Percentiles rank a stretch among this genome's conserved stretches.
These are phyloP conservation scores for Flabesymbios commensalis DNA, from an alignment of 2,888 invertebrate species.

Conservation along the genomic window DNA sequence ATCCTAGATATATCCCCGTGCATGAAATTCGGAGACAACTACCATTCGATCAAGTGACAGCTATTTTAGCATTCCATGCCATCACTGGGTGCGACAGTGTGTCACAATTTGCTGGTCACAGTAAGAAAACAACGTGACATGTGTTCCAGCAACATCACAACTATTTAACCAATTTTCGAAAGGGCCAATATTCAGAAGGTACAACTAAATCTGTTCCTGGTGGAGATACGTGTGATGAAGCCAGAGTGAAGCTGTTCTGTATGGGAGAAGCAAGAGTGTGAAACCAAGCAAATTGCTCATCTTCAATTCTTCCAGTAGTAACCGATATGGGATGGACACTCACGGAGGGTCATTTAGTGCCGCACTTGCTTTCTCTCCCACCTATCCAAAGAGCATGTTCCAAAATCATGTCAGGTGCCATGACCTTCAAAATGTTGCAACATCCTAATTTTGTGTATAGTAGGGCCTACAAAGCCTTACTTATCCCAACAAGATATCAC, in stretches of 20 bases:
- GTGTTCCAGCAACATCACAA: neutral
- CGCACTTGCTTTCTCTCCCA: neutral
- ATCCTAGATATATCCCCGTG: slow-evolving; percentile 3
- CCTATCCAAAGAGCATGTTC: neutral
- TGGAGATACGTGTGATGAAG: neutral
- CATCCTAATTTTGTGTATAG: too few relatives aligned
- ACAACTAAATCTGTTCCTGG: neutral
- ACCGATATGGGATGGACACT: neutral
- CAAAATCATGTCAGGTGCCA: neutral
- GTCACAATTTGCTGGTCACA: neutral
- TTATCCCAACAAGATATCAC: too few relatives aligned
- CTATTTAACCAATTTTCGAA: too few relatives aligned
- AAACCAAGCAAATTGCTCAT: neutral
- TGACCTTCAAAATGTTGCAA: too few relatives aligned
- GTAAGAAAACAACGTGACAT: neutral
- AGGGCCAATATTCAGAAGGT: too few relatives aligned
- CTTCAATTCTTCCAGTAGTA: neutral
- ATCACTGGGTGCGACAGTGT: slow-evolving; percentile 5
- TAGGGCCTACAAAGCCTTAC: too few relatives aligned
- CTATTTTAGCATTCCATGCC: slow-evolving; percentile 4
- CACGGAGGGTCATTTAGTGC: neutral
- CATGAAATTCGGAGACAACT: neutral
- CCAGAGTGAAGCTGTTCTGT: neutral
- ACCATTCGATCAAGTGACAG: neutral
- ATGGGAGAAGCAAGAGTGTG: neutral